Evolutionary conservation across 2,797 vertebrate species (phyloP), one percentile per base, ranked within the genome.

Genomic region (Vultur gryphus): DNA sequence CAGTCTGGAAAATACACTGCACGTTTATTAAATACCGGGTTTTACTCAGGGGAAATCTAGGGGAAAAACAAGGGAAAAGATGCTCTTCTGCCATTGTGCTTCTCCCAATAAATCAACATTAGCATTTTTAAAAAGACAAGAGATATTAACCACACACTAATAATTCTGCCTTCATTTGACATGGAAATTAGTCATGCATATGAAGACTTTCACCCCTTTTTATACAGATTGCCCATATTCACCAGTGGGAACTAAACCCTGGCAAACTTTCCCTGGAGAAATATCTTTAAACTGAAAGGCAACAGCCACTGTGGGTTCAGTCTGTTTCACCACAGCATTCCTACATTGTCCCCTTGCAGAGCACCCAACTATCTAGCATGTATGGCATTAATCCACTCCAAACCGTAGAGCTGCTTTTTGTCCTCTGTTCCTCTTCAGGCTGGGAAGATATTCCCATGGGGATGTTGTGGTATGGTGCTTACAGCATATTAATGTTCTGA

Each of bases 341-440:
- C 24, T 51, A 12, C 1, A 0, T 6, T 39, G 5, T 29, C 2
- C 18, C 21, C 20, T 59, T 71, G 35, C 29, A 72, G 44, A 82
- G 3, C 3, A 3, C 24, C 5, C 0, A 2, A 16, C 21, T 16
- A 8, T 5, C 26, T 17, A 7, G 10, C 1, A 0, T 2, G 15
- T 12, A 3, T 37, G 31, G 5, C 44, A 71, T 25, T 25, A 70
- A 64, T 6, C 15, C 19, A 5, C 23, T 52, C 25, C n/a, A 37
- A 52, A 57, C 2, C 6, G 9, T 25, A 28, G 28, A 59, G 9
- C 11, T 81, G 49, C 13, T 59, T 65, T 78, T 48, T 57, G 37
- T 43, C 14, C 8, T 48, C 33, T 48, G 1, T 23, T 35, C 3
- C n/a, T 76, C 16, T 29, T 41, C 10, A 69, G 23, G 28, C 11